Conservation (phyloP, 2,797 vertebrate species). For the Tinamus major region DNA sequence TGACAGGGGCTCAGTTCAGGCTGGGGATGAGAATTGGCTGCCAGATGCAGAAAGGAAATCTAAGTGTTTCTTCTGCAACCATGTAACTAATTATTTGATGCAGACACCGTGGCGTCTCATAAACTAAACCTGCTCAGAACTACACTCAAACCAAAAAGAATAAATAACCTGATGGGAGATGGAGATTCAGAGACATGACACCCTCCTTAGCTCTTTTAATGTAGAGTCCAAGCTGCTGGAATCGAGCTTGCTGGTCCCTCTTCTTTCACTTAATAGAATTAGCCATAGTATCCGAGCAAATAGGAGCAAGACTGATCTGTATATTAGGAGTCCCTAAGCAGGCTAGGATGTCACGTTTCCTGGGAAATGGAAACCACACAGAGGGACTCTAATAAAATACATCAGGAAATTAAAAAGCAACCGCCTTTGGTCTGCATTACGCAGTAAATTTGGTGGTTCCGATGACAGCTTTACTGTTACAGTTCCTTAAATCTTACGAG, state of each 20-base stretch:
- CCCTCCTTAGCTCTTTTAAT: not conserved
- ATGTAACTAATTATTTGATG: not conserved
- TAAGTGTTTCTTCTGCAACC: not conserved
- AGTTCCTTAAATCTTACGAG: not conserved
- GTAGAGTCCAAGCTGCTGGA: not conserved
- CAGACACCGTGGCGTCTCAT: not conserved
- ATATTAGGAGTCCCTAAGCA: not conserved
- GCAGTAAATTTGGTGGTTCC: not conserved
- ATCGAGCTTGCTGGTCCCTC: not conserved
- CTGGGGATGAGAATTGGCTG: not conserved
- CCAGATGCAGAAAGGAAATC: not conserved
- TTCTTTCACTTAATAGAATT: not conserved
- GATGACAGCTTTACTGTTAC: not conserved
- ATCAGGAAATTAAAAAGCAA: not conserved
- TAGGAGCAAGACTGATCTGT: not conserved
- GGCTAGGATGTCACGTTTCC: not conserved
- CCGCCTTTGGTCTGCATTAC: too few species aligned
- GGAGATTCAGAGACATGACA: not conserved
- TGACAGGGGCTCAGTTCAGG: not conserved
- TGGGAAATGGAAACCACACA: not conserved
- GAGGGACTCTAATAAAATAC: not conserved
- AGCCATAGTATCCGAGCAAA: not conserved
- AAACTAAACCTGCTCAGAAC: not conserved
- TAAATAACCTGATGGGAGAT: not conserved
- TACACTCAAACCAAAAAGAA: not conserved